A percentile compares a stretch with the other conserved stretches of the same genome.
phyloP scores from a whole-genome alignment of 2,797 vertebrate species.

The Chanos chanos region DNA sequence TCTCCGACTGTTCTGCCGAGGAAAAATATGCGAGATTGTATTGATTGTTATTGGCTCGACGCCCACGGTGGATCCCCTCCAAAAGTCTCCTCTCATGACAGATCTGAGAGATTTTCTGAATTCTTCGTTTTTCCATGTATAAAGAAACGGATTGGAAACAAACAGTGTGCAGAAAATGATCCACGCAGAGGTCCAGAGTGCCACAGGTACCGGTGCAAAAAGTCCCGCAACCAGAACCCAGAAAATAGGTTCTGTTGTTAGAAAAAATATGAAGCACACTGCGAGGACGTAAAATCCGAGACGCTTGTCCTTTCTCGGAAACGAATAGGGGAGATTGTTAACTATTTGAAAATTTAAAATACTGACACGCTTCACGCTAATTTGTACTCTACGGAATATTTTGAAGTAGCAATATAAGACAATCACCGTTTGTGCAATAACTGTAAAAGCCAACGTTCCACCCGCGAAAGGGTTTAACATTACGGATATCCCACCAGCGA shows the following conservation, averaged over 20 bases:
- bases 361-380: conserved; percentile 81
- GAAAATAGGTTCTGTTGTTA: conserved; percentile 77
- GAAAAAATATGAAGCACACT: conserved; percentile 77
- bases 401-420: conserved; percentile 80
- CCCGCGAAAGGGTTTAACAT: conserved; percentile 55
- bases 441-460: conserved; percentile 65
- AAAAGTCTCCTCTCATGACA: conserved; percentile 61
- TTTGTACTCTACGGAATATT: conserved; percentile 80
- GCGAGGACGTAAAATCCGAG: conserved; percentile 78
- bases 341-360: conserved; percentile 82
- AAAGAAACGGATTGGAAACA: conserved; percentile 80
- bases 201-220: conserved; percentile 69
- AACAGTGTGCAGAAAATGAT: conserved; percentile 78
- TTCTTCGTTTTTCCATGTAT: conserved; percentile 86
- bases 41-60: conserved; percentile 46
- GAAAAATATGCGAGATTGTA: conserved; percentile 45
- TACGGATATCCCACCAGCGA: conserved; percentile 22
- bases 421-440: conserved; percentile 76
- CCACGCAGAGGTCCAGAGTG: conserved; percentile 73
- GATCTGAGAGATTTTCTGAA: conserved; percentile 77
- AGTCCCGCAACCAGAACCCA: conserved; percentile 75
- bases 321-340: conserved; percentile 76
- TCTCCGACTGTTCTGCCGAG: conserved; percentile 48
- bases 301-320: conserved; percentile 69
- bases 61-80: conserved; percentile 46